phyloP scores from a whole-genome alignment of 2,888 invertebrate genomes.

The Strigamia crassipes region DNA sequence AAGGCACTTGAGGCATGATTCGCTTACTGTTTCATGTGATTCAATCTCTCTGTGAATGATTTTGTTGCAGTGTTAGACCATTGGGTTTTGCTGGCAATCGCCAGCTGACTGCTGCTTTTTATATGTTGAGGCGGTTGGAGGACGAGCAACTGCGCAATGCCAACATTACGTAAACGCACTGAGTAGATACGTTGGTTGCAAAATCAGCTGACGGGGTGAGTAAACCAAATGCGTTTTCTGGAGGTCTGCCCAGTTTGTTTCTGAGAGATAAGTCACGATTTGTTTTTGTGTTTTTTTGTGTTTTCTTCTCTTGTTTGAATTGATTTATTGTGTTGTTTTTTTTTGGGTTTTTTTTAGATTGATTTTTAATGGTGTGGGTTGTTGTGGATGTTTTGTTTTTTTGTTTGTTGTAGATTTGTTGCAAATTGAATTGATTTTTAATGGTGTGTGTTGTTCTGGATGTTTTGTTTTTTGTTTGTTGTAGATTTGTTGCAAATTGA shows the following conservation, averaged over 20 bases:
- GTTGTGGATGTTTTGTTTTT: too few relatives aligned
- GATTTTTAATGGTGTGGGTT: too few relatives aligned
- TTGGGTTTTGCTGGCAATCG: neutral
- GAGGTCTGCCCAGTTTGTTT: neutral
- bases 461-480: too few relatives aligned
- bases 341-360: too few relatives aligned
- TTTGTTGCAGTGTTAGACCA: neutral
- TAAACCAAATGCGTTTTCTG: constrained; percentile 18
- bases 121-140: neutral
- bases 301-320: too few relatives aligned
- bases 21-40: constrained; percentile 2
- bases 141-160: constrained; percentile 34
- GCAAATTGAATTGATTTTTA: too few relatives aligned
- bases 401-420: too few relatives aligned
- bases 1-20: constrained; percentile 52
- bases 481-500: too few relatives aligned
- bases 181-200: constrained; percentile 7
- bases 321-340: too few relatives aligned
- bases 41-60: too few relatives aligned
- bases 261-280: neutral
- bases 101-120: constrained; percentile 24
- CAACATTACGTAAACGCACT: constrained; percentile 25
- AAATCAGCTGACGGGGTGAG: constrained; percentile 40
- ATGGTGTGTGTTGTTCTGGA: too few relatives aligned
- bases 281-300: neutral